These are phyloP conservation scores for Dipodomys stephensi DNA, from an alignment of 2,113 vertebrate genomes.

Conservation along the genomic window DNA sequence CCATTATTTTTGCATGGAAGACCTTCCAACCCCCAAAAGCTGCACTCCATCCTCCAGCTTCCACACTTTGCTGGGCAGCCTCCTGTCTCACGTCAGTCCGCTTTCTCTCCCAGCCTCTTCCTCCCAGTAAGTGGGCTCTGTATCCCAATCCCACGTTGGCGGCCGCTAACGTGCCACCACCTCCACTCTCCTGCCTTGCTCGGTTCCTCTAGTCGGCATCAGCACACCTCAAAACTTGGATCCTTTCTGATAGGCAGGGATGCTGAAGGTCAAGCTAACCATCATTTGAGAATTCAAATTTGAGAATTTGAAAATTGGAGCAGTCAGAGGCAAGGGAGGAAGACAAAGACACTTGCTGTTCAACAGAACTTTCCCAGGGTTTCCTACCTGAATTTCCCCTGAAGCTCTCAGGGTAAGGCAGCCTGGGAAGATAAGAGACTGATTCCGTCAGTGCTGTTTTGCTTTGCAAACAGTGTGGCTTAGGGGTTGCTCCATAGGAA, in stretches of 20 bases:
- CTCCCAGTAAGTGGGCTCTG: neutral
- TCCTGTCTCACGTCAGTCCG: neutral
- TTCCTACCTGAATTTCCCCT: neutral
- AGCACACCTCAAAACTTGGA: neutral
- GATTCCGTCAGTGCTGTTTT: neutral
- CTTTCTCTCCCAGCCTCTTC: neutral
- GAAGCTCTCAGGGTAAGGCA: neutral
- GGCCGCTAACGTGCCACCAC: too few species aligned
- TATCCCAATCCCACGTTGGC: neutral
- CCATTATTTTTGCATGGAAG: too few species aligned
- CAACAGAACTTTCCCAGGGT: neutral
- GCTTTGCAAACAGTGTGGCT: constrained; percentile 57
- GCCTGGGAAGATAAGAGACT: neutral
- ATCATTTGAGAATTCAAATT: constrained; percentile 68
- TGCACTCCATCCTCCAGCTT: neutral
- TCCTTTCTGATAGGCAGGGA: neutral
- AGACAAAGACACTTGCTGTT: constrained; percentile 46
- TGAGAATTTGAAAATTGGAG: constrained; percentile 48
- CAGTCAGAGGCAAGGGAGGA: neutral
- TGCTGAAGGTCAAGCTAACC: neutral
- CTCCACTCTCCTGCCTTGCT: fast-evolving
- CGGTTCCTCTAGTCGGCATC: neutral
- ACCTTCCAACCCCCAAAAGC: neutral
- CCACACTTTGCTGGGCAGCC: neutral
- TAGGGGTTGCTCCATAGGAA: neutral